phyloP scores from a whole-genome alignment of 92 coral and sea anemone species.

The Ricordea florida region DNA sequence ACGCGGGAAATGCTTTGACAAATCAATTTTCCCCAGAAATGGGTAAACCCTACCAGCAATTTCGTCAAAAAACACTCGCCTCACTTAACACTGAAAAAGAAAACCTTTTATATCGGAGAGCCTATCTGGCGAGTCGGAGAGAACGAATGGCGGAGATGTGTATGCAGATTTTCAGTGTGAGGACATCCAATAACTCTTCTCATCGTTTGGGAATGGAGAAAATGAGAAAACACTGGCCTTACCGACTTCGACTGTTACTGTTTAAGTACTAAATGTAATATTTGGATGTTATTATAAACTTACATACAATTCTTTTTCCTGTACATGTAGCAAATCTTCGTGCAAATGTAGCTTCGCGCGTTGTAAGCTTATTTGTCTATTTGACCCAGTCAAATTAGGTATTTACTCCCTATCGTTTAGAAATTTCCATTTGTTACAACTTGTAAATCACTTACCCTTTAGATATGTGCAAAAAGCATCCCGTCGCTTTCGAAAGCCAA shows the following conservation, averaged over 20 bases:
- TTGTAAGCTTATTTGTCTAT: background rate
- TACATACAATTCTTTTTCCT: no score
- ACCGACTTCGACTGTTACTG: conserved; percentile 7
- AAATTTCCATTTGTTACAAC: no score
- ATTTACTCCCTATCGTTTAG: conserved; percentile 1
- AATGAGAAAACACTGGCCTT: conserved; percentile 6
- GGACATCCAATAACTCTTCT: conserved; percentile 3
- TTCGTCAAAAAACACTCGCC: no score
- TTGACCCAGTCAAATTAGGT: conserved; percentile 15
- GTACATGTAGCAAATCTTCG: conserved; percentile 9
- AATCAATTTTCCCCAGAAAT: no score
- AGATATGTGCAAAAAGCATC: conserved; percentile 1
- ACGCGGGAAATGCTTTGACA: conserved; percentile 6
- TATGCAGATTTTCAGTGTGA: background rate
- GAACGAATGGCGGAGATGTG: no score
- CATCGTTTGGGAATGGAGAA: background rate
- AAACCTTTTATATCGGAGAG: no score
- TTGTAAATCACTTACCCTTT: background rate
- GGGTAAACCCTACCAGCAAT: no score
- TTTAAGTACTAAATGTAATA: background rate
- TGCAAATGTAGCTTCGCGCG: background rate
- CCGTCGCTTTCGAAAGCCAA: background rate
- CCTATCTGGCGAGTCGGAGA: no score
- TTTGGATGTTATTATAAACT: background rate
- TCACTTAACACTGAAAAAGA: no score